Base-by-base conservation (phyloP, 2,113 vertebrate genomes). In the Corapipo altera region DNA sequence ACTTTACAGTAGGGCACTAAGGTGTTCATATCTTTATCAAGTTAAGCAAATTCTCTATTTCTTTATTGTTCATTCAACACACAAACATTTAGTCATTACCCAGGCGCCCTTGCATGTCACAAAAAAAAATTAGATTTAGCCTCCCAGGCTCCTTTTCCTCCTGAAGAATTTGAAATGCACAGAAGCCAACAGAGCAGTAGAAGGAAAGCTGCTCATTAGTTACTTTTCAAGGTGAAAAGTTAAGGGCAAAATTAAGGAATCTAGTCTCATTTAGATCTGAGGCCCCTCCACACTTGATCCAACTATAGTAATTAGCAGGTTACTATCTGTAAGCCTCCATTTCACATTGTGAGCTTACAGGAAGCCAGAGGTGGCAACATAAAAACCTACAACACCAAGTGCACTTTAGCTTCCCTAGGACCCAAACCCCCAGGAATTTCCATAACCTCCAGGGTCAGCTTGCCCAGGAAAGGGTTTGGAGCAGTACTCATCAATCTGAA, bases 31-130 rank as follows among this genome's bases (percentile, higher is more conserved):
- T 57, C 65, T 85, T 88, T 24, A 84, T 39, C 64, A 49, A 95
- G 83, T 82, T 95, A 89, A 89, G 67, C 41, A 89, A 94, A 78
- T 83, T 80, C 74, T 67, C 51, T 52, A 35, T 69, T 92, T 88
- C 71, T 82, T 88, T 90, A 72, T 78, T 93, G 72, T 37, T 96
- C 72, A 84, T 86, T 92, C 81, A 78, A 78, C 32, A 58, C 54
- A 54, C 23, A 95, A 81, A 58, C n/a, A 26, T 91, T 91, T 54
- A 71, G 58, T 39, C 15, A 19, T 77, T 70, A 92, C 15, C 33
- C 57, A 80, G 32, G 24, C 24, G 23, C 22, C 16, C 61, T 88
- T 49, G 37, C 49, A 43, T 57, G 30, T 57, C 46, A 70, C 13
- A 3, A 39, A 39, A 62, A 54, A 58, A 66, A 41, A 32, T 8